These are phyloP conservation scores for Oriolus oriolus DNA, from an alignment of 2,113 vertebrate genomes.

Conservation along the genomic window DNA sequence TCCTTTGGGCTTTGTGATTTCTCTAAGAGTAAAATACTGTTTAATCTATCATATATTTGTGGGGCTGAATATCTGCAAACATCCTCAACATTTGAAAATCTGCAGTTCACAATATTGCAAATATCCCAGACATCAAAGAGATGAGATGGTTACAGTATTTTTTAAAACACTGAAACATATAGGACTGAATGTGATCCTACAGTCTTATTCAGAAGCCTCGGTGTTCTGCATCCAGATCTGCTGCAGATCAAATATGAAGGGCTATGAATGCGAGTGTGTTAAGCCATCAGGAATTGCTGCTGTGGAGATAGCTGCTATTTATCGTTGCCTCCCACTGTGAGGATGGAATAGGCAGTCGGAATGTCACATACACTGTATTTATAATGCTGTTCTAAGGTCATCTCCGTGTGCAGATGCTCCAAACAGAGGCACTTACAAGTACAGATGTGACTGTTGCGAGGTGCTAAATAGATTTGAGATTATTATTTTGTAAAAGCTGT, in stretches of 20 bases:
- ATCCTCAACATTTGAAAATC: background rate
- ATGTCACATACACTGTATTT: conserved; percentile 17
- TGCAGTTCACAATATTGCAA: background rate
- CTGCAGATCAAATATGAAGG: conserved; percentile 11
- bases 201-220: background rate
- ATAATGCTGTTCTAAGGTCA: conserved; percentile 43
- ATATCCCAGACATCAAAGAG: background rate
- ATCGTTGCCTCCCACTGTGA: background rate
- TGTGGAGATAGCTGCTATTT: conserved; percentile 32
- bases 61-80: background rate
- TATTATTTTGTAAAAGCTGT: background rate
- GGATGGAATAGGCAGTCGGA: conserved; percentile 5
- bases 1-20: background rate
- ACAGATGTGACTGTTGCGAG: background rate
- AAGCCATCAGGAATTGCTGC: background rate
- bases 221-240: background rate
- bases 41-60: background rate
- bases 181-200: background rate
- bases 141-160: background rate
- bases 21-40: background rate
- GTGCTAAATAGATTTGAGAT: background rate
- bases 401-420: background rate
- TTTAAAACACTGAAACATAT: background rate
- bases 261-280: background rate
- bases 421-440: background rate